phyloP scores from a whole-genome alignment of 2,113 vertebrate species.

The Mugil cephalus region DNA sequence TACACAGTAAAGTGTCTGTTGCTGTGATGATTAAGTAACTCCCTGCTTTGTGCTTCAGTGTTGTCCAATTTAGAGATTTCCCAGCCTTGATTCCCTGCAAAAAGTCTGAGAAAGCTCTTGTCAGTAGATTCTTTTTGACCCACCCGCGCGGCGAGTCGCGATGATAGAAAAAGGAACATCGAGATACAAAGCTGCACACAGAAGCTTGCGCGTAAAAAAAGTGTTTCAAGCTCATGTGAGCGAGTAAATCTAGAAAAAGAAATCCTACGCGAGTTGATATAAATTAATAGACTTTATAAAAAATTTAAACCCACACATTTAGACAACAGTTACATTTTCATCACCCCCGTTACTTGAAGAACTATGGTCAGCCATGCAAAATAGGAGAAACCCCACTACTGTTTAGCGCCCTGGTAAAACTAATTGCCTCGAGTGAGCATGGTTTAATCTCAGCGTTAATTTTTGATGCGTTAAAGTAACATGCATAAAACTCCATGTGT shows the following conservation, averaged over 20 bases:
- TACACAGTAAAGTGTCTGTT: slow-evolving; percentile 59
- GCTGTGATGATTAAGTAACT: slow-evolving; percentile 44
- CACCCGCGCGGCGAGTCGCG: slow-evolving; percentile 12
- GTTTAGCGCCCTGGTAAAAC: slow-evolving; percentile 42
- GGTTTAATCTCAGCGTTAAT: slow-evolving; percentile 29
- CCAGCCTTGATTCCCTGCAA: slow-evolving; percentile 62
- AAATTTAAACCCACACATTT: slow-evolving; percentile 70
- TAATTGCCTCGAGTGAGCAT: slow-evolving; percentile 41
- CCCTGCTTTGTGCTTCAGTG: slow-evolving; percentile 75
- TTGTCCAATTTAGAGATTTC: slow-evolving; percentile 54
- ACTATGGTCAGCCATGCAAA: slow-evolving; percentile 72
- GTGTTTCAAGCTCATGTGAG: slow-evolving; percentile 50
- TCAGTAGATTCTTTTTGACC: slow-evolving; percentile 36
- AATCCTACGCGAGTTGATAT: slow-evolving; percentile 58
- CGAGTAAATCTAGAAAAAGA: slow-evolving; percentile 43
- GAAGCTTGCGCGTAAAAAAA: slow-evolving; percentile 51
- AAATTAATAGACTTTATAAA: slow-evolving; percentile 75
- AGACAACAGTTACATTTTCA: slow-evolving; percentile 44
- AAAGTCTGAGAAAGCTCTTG: slow-evolving; percentile 55
- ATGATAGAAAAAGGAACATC: slow-evolving; percentile 41
- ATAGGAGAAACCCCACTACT: slow-evolving; percentile 55
- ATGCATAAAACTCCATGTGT: slow-evolving; percentile 67
- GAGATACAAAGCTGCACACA: slow-evolving; percentile 53
- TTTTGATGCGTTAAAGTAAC: slow-evolving; percentile 44
- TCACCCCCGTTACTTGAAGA: slow-evolving; percentile 49